phyloP scores from a whole-genome alignment of 2,113 vertebrate genomes.

The Tiliqua scincoides region DNA sequence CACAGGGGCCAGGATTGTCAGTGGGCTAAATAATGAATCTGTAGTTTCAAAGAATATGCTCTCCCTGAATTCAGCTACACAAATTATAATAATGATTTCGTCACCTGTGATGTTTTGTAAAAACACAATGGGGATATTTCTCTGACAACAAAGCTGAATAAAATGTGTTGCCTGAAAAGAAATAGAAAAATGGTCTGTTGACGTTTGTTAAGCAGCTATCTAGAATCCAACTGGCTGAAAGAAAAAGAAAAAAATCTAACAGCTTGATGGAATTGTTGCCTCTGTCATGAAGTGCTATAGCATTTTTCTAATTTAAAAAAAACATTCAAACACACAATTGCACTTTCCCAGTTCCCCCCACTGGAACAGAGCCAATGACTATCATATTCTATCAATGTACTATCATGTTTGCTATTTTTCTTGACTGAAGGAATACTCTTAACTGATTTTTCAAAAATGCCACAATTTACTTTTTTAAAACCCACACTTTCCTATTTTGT shows the following conservation, averaged over 20 bases:
- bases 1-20: too few relatives aligned
- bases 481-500: too few relatives aligned
- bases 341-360: background rate
- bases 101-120: slow-evolving; percentile 97
- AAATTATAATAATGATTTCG: slow-evolving; percentile 34
- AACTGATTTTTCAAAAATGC: background rate
- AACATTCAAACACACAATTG: background rate
- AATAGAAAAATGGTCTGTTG: background rate
- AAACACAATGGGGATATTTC: slow-evolving; percentile 94
- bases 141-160: slow-evolving; percentile 94
- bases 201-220: background rate
- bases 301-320: background rate
- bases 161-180: slow-evolving; percentile 90
- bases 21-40: background rate
- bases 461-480: too few relatives aligned
- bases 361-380: background rate
- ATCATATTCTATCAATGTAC: too few relatives aligned
- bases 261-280: background rate
- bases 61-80: background rate
- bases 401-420: background rate
- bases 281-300: fast-evolving
- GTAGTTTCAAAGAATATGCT: background rate
- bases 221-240: background rate
- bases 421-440: background rate
- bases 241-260: background rate